These are phyloP conservation scores for Leptobrachium leishanense DNA, from an alignment of 2,113 vertebrate species.

Conservation along the genomic window DNA sequence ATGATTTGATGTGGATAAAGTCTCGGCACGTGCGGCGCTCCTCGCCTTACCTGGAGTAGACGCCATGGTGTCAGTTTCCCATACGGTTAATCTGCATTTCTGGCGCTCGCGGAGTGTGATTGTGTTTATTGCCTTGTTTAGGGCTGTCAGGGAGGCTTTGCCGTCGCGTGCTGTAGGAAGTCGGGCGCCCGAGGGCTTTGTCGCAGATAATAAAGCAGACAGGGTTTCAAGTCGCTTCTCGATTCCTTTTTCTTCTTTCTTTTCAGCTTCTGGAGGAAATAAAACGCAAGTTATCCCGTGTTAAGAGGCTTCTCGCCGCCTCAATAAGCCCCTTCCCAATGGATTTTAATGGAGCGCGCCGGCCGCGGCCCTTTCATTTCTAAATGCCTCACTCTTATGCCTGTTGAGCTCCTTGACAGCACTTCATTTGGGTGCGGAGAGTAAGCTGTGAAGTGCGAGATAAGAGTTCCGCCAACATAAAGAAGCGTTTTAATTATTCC, in stretches of 20 bases:
- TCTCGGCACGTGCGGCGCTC: too few relatives aligned
- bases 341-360: constrained; percentile 45
- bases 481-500: constrained; percentile 42
- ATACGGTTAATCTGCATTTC: background rate
- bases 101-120: background rate
- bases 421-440: constrained; percentile 38
- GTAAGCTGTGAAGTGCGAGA: constrained; percentile 33
- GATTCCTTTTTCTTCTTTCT: constrained; percentile 3
- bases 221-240: background rate
- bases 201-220: constrained; percentile 35
- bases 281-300: background rate
- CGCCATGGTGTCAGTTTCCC: background rate
- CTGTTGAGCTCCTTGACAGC: constrained; percentile 47
- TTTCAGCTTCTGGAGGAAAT: background rate
- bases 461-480: constrained; percentile 26
- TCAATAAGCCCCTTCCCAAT: constrained; percentile 39
- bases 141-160: constrained; percentile 9
- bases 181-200: constrained; percentile 19
- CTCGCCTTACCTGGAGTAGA: too few relatives aligned
- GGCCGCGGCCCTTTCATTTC: constrained; percentile 43
- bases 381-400: constrained; percentile 40
- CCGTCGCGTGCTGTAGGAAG: constrained; percentile 16
- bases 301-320: constrained; percentile 25
- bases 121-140: constrained; percentile 11
- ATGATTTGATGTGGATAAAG: too few relatives aligned